These are phyloP conservation scores for Harpegnathos saltator DNA, from an alignment of 1,140 invertebrate species.

Conservation along the genomic window DNA sequence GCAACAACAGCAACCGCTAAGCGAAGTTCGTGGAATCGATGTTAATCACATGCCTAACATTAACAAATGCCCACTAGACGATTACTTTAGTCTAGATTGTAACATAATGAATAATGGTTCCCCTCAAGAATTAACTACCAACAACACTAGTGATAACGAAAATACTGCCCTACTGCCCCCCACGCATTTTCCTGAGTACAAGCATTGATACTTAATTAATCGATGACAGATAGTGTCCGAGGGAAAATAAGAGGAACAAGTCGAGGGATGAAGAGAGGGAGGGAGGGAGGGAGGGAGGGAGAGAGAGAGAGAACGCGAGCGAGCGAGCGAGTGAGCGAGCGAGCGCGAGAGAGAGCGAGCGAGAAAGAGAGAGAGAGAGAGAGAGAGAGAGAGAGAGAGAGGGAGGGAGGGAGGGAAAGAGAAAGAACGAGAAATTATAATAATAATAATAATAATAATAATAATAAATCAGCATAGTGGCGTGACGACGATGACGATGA, in stretches of 20 bases:
- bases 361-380: slow-evolving; percentile 24
- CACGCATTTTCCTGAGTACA: slow-evolving; percentile 86
- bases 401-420: neutral
- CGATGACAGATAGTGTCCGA: slow-evolving; percentile 83
- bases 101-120: slow-evolving; percentile 84
- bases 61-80: slow-evolving; percentile 83
- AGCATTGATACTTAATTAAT: slow-evolving; percentile 85
- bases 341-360: slow-evolving; percentile 21
- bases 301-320: slow-evolving; percentile 14
- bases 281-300: slow-evolving; percentile 20
- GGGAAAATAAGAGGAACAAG: neutral
- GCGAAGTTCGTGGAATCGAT: slow-evolving; percentile 82
- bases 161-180: slow-evolving; percentile 85
- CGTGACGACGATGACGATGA: slow-evolving; percentile 71
- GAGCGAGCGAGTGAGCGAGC: slow-evolving; percentile 4
- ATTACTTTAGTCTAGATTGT: slow-evolving; percentile 85
- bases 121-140: slow-evolving; percentile 83
- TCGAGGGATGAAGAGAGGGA: neutral
- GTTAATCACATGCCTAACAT: slow-evolving; percentile 84
- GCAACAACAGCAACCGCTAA: slow-evolving; percentile 78
- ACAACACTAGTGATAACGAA: slow-evolving; percentile 85
- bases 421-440: slow-evolving; percentile 28
- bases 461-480: slow-evolving; percentile 77
- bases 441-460: slow-evolving; percentile 41
- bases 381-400: slow-evolving; percentile 24